Evolutionary conservation across 1,140 invertebrate species (phyloP).

Genomic region (Hypsibius dujardini): DNA sequence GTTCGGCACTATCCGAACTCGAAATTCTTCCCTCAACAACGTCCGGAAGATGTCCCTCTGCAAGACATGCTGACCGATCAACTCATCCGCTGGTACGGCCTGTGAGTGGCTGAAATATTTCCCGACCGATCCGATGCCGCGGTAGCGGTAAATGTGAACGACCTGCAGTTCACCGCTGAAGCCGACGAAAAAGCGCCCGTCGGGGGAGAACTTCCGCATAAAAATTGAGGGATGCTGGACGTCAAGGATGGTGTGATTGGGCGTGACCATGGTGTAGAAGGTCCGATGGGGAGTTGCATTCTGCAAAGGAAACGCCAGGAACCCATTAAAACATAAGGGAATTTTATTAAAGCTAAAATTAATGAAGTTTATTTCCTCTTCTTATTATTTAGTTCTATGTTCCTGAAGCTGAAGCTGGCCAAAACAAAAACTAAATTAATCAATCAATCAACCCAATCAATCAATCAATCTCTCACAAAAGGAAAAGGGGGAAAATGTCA

Average conservation of each 20-base stretch:
- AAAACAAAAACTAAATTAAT: too few relatives aligned
- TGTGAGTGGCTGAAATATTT: conserved; percentile 46
- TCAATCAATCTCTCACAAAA: too few relatives aligned
- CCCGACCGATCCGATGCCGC: conserved; percentile 67
- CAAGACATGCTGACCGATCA: not conserved
- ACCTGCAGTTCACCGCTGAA: conserved; percentile 83
- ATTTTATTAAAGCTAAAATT: too few relatives aligned
- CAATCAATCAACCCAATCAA: too few relatives aligned
- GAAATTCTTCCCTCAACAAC: conserved; percentile 18
- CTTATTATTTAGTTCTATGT: too few relatives aligned
- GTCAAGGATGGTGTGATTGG: conserved; percentile 77
- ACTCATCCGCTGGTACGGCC: too few relatives aligned
- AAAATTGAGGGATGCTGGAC: conserved; percentile 86
- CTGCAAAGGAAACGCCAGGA: too few relatives aligned
- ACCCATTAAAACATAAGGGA: too few relatives aligned
- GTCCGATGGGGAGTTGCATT: not conserved
- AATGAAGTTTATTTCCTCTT: too few relatives aligned
- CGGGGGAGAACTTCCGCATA: conserved; percentile 81
- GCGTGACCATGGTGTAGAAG: conserved; percentile 73
- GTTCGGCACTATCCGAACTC: conserved; percentile 24
- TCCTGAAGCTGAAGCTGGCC: too few relatives aligned
- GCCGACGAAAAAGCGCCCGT: conserved; percentile 74
- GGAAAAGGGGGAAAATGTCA: too few relatives aligned
- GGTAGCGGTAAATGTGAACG: conserved; percentile 74
- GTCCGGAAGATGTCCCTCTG: not conserved